These are phyloP conservation scores for Apogon hyalosoma DNA, from an alignment of 2,797 vertebrate genomes.

Conservation along the genomic window DNA sequence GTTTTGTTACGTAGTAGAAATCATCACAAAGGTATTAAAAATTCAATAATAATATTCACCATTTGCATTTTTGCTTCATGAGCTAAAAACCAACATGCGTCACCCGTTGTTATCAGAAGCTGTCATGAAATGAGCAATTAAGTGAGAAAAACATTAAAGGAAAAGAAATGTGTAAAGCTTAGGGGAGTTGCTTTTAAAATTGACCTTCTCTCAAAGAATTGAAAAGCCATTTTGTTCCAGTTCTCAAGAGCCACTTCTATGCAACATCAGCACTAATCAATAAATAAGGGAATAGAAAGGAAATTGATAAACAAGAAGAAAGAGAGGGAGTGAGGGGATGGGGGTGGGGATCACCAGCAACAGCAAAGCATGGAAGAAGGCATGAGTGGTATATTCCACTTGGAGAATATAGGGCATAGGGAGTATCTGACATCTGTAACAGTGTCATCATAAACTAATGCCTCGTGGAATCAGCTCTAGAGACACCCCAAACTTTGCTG, in stretches of 20 bases:
- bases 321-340: conserved; percentile 5
- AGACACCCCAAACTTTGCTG: conserved; percentile 85
- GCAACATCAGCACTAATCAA: conserved; percentile 77
- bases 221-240: conserved; percentile 59
- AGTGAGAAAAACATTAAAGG: conserved; percentile 46
- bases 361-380: not conserved
- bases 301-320: conserved; percentile 48
- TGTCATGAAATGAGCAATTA: conserved; percentile 53
- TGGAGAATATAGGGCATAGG: conserved; percentile 31
- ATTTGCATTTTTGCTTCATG: conserved; percentile 26
- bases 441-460: conserved; percentile 81
- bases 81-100: conserved; percentile 47
- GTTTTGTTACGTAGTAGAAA: conserved; percentile 17
- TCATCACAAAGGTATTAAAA: conserved; percentile 14
- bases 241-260: conserved; percentile 48
- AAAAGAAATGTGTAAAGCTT: conserved; percentile 36
- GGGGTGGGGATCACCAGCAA: conserved; percentile 9
- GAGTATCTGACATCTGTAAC: conserved; percentile 39
- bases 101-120: conserved; percentile 39
- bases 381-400: conserved; percentile 20
- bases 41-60: conserved; percentile 26
- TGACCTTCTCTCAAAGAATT: conserved; percentile 49
- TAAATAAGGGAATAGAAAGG: conserved; percentile 56
- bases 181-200: conserved; percentile 48
- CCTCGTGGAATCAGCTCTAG: conserved; percentile 85